phyloP scores from a whole-genome alignment of 2,113 vertebrate genomes.

The Caretta caretta region DNA sequence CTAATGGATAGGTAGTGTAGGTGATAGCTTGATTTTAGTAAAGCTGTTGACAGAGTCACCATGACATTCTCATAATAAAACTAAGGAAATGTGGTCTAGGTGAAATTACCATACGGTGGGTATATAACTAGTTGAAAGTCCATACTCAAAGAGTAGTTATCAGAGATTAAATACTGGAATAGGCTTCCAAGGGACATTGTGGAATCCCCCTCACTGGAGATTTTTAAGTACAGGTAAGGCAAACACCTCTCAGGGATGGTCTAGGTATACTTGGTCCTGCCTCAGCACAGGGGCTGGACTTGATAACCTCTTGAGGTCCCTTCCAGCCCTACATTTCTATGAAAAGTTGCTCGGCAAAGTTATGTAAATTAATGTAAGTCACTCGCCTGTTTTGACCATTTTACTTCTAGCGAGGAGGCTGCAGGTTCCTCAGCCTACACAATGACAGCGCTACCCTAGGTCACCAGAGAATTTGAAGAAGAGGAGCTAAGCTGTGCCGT shows the following conservation, averaged over 20 bases:
- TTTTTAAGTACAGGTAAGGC: not conserved
- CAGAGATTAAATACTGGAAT: not conserved
- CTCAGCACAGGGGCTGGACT: not conserved
- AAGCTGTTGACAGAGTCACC: no score
- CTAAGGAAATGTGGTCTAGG: no score
- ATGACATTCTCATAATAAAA: no score
- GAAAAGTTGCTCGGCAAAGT: not conserved
- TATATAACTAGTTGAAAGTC: no score
- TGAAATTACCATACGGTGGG: no score
- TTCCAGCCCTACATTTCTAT: not conserved
- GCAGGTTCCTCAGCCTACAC: not conserved
- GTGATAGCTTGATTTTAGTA: no score
- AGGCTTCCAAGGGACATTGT: not conserved
- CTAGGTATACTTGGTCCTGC: not conserved
- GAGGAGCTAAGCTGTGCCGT: not conserved
- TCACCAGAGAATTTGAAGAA: not conserved
- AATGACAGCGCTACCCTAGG: not conserved
- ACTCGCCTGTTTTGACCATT: not conserved
- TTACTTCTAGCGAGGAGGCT: not conserved
- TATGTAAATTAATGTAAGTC: not conserved
- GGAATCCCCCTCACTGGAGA: not conserved
- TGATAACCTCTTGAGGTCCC: not conserved
- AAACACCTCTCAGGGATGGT: not conserved
- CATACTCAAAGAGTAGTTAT: no score
- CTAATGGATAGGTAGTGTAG: no score